Evolutionary conservation across 2,888 invertebrate genomes (phyloP).

Genomic region (Apodemia duryi): DNA sequence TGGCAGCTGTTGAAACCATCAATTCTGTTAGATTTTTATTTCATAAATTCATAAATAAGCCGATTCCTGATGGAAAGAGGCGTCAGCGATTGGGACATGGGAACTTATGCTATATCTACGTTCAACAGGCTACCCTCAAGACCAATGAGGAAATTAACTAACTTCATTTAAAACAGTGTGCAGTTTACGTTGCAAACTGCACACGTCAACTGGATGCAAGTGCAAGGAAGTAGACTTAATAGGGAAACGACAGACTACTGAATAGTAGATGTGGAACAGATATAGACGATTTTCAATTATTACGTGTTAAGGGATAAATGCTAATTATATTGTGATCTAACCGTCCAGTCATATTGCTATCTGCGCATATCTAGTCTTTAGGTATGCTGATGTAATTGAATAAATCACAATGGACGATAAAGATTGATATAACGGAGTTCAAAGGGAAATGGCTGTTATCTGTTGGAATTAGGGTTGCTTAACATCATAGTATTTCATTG

Average conservation of each 20-base stretch:
- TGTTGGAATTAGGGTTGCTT: neutral
- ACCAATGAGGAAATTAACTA: neutral
- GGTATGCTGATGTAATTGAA: neutral
- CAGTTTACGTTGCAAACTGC: neutral
- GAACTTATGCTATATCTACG: too few species aligned
- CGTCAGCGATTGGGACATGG: too few species aligned
- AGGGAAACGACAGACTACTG: neutral
- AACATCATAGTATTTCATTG: neutral
- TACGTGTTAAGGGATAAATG: neutral
- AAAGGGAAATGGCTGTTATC: neutral
- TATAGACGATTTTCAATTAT: conserved; percentile 1
- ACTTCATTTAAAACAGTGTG: neutral
- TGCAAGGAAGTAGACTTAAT: conserved; percentile 8
- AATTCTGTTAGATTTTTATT: too few species aligned
- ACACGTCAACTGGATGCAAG: neutral
- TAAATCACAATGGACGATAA: conserved; percentile 6
- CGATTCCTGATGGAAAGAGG: too few species aligned
- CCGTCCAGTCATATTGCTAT: neutral
- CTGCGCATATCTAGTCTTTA: neutral
- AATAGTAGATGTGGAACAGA: neutral
- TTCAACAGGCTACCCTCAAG: too few species aligned
- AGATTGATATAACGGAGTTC: neutral
- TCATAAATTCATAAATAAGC: too few species aligned
- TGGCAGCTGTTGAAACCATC: too few species aligned
- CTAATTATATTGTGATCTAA: neutral